Conservation (phyloP, 2,888 invertebrate species). For the Opisthograptis luteolata region DNA sequence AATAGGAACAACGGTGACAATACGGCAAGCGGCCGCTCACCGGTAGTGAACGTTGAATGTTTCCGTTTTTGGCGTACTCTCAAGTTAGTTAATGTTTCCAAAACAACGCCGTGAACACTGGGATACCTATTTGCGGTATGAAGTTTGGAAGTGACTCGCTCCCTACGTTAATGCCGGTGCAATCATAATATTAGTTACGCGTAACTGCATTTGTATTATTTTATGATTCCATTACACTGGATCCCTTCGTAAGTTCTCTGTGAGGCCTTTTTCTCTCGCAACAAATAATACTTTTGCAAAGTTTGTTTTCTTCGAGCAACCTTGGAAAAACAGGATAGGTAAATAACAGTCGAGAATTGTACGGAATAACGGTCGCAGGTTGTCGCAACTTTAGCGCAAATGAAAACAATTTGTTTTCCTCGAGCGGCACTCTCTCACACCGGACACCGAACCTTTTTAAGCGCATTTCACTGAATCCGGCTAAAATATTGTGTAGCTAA, state of each 20-base stretch:
- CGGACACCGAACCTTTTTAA: slow-evolving; percentile 52
- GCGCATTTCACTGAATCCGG: slow-evolving; percentile 48
- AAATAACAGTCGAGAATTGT: slow-evolving; percentile 42
- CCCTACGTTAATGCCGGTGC: slow-evolving; percentile 41
- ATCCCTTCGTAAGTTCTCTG: background rate
- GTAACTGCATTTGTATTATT: slow-evolving; percentile 30
- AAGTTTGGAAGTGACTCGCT: slow-evolving; percentile 58
- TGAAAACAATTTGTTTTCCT: slow-evolving; percentile 65
- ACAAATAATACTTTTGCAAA: slow-evolving; percentile 16
- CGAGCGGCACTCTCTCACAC: slow-evolving; percentile 40
- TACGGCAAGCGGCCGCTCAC: slow-evolving; percentile 56
- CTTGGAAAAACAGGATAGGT: slow-evolving; percentile 33
- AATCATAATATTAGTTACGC: slow-evolving; percentile 33
- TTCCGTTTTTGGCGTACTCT: slow-evolving; percentile 80
- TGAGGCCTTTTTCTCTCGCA: slow-evolving; percentile 1
- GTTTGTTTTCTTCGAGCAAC: slow-evolving; percentile 14
- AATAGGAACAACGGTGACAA: slow-evolving; percentile 66
- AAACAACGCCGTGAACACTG: slow-evolving; percentile 71
- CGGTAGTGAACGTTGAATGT: slow-evolving; percentile 67
- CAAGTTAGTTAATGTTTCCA: slow-evolving; percentile 81
- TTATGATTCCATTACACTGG: background rate
- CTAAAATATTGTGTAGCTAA: slow-evolving; percentile 52
- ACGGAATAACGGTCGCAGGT: slow-evolving; percentile 44
- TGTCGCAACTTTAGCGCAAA: slow-evolving; percentile 53
- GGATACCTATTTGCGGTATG: slow-evolving; percentile 57